Percentiles rank a stretch among this genome's conserved stretches.
phyloP scores from a whole-genome alignment of 2,888 invertebrate species.

The Stenchaetothrips biformis region DNA sequence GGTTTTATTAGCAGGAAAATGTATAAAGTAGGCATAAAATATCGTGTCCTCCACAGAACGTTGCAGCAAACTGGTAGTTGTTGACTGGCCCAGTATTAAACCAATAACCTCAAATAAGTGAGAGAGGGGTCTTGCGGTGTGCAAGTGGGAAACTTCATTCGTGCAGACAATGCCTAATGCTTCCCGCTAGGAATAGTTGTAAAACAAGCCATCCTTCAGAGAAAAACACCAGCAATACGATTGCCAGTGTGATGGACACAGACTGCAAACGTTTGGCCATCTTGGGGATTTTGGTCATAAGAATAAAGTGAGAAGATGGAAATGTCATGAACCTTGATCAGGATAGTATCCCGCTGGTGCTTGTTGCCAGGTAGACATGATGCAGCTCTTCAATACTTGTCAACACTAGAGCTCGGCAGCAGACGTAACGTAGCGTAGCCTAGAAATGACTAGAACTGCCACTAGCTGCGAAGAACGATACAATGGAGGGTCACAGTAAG shows the following conservation, averaged over 20 bases:
- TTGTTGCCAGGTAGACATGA: constrained; percentile 35
- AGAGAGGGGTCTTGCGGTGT: background rate
- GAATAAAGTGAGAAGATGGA: background rate
- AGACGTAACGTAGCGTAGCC: background rate
- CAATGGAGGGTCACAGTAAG: too few relatives aligned
- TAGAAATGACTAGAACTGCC: background rate
- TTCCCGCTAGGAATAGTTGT: too few relatives aligned
- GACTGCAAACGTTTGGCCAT: background rate
- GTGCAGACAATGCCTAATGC: too few relatives aligned
- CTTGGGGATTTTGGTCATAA: background rate
- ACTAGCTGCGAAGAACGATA: too few relatives aligned
- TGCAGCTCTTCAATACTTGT: background rate
- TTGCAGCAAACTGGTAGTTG: too few relatives aligned
- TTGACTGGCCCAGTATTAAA: too few relatives aligned
- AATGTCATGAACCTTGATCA: background rate
- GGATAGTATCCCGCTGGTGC: constrained; percentile 32
- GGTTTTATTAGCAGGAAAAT: too few relatives aligned
- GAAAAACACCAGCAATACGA: background rate
- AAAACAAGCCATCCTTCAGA: too few relatives aligned
- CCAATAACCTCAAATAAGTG: too few relatives aligned
- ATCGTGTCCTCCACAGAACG: too few relatives aligned
- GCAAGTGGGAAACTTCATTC: background rate
- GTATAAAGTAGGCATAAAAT: too few relatives aligned
- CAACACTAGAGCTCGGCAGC: background rate
- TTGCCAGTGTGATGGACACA: background rate